Conservation (phyloP, 1,140 invertebrate genomes). For the Heliconius melpomene region DNA sequence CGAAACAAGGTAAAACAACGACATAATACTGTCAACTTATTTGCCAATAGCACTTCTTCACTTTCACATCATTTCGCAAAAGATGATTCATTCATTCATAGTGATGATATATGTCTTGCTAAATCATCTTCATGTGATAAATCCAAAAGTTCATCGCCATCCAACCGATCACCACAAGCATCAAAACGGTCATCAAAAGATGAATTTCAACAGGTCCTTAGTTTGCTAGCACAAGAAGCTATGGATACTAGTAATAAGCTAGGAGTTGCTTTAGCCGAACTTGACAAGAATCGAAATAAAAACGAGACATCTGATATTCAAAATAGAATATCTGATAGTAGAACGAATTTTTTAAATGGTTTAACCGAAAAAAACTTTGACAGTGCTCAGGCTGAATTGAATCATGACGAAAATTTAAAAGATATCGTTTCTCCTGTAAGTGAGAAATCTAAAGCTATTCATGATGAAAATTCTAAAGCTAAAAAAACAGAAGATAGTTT, state of each 20-base stretch:
- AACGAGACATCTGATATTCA: slow-evolving; percentile 63
- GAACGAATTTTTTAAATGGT: slow-evolving; percentile 65
- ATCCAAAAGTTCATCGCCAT: slow-evolving; percentile 78
- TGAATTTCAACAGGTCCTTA: slow-evolving; percentile 82
- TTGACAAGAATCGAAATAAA: slow-evolving; percentile 76
- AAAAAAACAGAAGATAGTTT: slow-evolving; percentile 79
- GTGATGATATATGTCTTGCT: slow-evolving; percentile 73
- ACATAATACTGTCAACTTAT: slow-evolving; percentile 75
- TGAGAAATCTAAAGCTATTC: slow-evolving; percentile 24
- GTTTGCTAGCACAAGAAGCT: slow-evolving; percentile 82
- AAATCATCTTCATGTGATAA: slow-evolving; percentile 77
- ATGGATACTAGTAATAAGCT: slow-evolving; percentile 80
- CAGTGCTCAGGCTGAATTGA: slow-evolving; percentile 41
- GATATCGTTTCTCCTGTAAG: slow-evolving; percentile 32
- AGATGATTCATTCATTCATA: slow-evolving; percentile 78
- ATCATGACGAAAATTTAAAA: slow-evolving; percentile 49
- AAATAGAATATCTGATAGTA: slow-evolving; percentile 65
- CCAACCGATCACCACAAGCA: slow-evolving; percentile 71
- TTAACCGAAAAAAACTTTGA: slow-evolving; percentile 59
- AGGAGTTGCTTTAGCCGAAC: slow-evolving; percentile 76
- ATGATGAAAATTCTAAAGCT: slow-evolving; percentile 51
- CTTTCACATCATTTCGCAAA: slow-evolving; percentile 72
- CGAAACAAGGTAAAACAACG: slow-evolving; percentile 79
- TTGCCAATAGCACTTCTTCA: slow-evolving; percentile 71
- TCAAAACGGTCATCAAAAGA: slow-evolving; percentile 76